A percentile compares a stretch with the other conserved stretches of the same genome.
phyloP scores from a whole-genome alignment of 2,113 vertebrate genomes.

The Hyperopisus bebe region DNA sequence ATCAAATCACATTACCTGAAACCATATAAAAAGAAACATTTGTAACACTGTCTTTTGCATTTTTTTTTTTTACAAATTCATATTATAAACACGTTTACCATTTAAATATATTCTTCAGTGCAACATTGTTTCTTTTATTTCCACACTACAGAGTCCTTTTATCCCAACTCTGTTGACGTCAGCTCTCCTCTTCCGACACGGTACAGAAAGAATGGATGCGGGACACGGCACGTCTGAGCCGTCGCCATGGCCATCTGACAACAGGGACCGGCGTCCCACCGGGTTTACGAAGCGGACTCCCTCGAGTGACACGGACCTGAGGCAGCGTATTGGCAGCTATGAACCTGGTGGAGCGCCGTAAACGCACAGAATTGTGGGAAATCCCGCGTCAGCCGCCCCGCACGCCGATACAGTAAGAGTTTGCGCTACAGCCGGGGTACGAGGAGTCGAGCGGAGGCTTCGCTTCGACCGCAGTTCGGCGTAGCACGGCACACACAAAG shows the following conservation, averaged over 20 bases:
- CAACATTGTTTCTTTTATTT: constrained; percentile 64
- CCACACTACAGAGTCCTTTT: constrained; percentile 86
- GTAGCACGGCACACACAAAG: background rate
- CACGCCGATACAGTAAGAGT: background rate
- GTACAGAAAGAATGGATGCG: background rate
- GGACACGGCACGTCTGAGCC: background rate
- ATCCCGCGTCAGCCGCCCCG: background rate
- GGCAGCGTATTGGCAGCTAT: background rate
- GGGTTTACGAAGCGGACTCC: background rate
- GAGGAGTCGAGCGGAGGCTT: background rate
- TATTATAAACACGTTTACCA: constrained; percentile 53
- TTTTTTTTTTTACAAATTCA: constrained; percentile 44
- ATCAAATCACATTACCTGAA: constrained; percentile 44
- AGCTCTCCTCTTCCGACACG: background rate
- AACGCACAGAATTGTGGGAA: background rate
- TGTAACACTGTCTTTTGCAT: constrained; percentile 39
- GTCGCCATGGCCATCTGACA: background rate
- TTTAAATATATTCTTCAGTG: constrained; percentile 62
- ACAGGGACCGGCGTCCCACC: background rate
- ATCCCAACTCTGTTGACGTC: constrained; percentile 37
- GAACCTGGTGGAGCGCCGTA: background rate
- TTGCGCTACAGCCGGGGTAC: background rate
- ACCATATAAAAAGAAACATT: constrained; percentile 41
- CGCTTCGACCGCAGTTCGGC: background rate
- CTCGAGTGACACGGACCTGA: background rate